Base-by-base conservation (phyloP, 1,140 invertebrate species). In the Lasaia peninsularis region DNA sequence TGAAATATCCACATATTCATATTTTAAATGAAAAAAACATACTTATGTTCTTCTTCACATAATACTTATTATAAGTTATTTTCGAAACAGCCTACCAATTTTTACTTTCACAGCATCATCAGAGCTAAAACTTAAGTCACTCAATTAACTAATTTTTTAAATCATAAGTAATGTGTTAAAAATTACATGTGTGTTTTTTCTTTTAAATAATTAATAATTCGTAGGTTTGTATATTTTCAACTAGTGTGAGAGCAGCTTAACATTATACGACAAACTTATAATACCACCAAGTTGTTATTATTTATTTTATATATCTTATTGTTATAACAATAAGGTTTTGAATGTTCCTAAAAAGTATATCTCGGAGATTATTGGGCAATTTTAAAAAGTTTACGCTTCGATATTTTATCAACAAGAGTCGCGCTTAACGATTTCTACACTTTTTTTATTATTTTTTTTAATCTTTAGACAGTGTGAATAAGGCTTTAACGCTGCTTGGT, bases 401-500 rank as follows among this genome's bases (percentile, higher is more conserved):
- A 61, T 74, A 65, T 76, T 62, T 53, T 54, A 59, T 67, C 62
- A 64, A 72, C 65, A 69, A 63, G 62, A 63, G 63, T 56, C 55
- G 65, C 60, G 58, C 62, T 74, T 72, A 72, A 72, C 65, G 66
- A 40, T 33, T 62, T 57, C 52, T 52, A 51, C 16, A 14, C 44
- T 24, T 56, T 53, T 61, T 65, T 60, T 62, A 73, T n/a, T n/a
- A n/a, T n/a, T n/a, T n/a, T n/a, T n/a, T n/a, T n/a, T 52, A 32
- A 44, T 35, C 61, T 65, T 73, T 67, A 63, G 67, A 58, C 59
- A 60, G 70, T 69, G 66, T 52, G 59, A 75, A 69, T 67, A 51
- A 73, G 60, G 59, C 52, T 66, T 73, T 75, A 70, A 76, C 67
- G 67, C 53, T 63, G 50, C 61, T 55, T 65, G 52, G 63, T 56